Percentiles rank a stretch among this genome's conserved stretches.
phyloP scores from a whole-genome alignment of 2,113 vertebrate species.

The Xenus cinereus region DNA sequence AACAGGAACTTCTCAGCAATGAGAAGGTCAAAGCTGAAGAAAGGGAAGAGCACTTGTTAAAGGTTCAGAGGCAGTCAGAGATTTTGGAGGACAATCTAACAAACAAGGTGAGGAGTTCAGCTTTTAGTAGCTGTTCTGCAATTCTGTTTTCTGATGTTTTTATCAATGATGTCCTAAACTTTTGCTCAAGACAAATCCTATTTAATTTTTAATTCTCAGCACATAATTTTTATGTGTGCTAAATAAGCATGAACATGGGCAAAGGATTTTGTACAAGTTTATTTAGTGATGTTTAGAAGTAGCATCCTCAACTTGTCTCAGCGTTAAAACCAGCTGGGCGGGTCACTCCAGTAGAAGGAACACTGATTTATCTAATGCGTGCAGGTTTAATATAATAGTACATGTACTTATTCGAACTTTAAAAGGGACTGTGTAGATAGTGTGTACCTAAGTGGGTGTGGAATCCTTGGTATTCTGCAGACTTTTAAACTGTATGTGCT shows the following conservation, averaged over 20 bases:
- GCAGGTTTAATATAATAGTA: not conserved
- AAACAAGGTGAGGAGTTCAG: not conserved
- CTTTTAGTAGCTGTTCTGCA: not conserved
- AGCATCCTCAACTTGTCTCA: not conserved
- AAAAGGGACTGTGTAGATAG: not conserved
- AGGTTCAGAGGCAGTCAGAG: not conserved
- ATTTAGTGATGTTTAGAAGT: not conserved
- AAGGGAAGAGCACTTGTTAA: not conserved
- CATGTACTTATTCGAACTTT: not conserved
- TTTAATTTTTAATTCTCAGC: not conserved
- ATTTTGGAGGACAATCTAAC: not conserved
- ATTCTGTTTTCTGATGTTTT: not conserved
- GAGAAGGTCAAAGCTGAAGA: slow-evolving; percentile 11
- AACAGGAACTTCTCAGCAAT: not conserved
- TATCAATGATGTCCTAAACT: not conserved
- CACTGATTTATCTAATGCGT: fast-evolving
- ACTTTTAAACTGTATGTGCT: not conserved
- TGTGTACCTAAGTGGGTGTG: not conserved
- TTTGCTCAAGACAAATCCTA: not conserved
- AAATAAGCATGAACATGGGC: fast-evolving
- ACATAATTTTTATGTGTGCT: fast-evolving
- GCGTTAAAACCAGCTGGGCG: not conserved
- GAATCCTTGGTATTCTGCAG: not conserved
- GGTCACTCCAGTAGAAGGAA: not conserved
- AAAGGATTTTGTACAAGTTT: not conserved